Evolutionary conservation across 2,888 invertebrate genomes (phyloP), one percentile per base, ranked within the genome.

Genomic region (Allolobophora icterica): DNA sequence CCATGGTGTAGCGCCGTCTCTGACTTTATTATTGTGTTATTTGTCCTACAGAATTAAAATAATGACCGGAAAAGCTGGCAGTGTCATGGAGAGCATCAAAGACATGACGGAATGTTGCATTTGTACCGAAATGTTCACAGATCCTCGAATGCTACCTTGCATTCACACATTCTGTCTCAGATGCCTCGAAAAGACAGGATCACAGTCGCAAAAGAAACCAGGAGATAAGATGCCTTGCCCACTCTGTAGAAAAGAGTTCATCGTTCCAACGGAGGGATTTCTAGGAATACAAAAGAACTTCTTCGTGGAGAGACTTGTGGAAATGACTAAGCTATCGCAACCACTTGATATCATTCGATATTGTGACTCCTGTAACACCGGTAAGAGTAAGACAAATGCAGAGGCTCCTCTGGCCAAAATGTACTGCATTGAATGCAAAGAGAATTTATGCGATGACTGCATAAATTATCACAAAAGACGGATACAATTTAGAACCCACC

Each of bases 101-200:
- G 87, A 87, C 34, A 87, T 87, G 24, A 38, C 87, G 35, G 87
- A 87, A 87, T 87, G 87, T 35, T 87, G 87, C 87, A 87, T 87
- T 35, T 87, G 87, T 24, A 87, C 38, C 24, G 87, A 87, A 5
- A 35, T 87, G 34, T 87, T 35, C 34, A 35, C 87, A 8, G 87
- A 87, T 38, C 87, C 35, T 35, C 17, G 87, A 34, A 87, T 87
- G 19, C 24, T 87, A 17, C 87, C 87, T 34, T 87, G 87, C 87
- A 87, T 35, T 87, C 87, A 87, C 87, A 87, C 87, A 0, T 87
- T 87, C 87, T 87, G 87, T 87, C 87, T 87, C n/a, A 5, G 0
- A 87, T 87, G 34, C 24, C 34, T 87, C 8, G 38, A 87, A 34
- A 87, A 35, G 38, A 87, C 87, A 87, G 34, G 35, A 34, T 34